phyloP scores from a whole-genome alignment of 1,140 invertebrate species.

The Drosophila ohnishii region DNA sequence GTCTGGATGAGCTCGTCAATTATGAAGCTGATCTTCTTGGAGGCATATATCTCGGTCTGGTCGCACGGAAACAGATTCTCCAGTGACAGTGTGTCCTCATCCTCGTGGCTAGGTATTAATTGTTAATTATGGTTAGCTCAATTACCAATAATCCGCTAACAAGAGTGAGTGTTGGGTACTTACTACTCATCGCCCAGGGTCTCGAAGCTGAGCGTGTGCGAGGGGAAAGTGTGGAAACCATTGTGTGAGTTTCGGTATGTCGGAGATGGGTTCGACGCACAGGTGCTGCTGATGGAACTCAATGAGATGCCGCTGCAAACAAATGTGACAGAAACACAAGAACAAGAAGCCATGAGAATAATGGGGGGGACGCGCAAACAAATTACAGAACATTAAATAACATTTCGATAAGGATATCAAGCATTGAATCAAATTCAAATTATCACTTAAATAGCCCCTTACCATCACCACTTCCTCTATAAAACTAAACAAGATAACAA shows the following conservation, averaged over 20 bases:
- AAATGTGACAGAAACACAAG: conserved; percentile 26
- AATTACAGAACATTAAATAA: background rate
- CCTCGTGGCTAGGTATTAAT: conserved; percentile 63
- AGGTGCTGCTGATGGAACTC: conserved; percentile 53
- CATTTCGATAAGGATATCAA: too few species aligned
- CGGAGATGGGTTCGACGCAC: conserved; percentile 54
- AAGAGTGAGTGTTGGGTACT: conserved; percentile 49
- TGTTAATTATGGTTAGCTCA: background rate
- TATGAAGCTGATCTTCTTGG: conserved; percentile 79
- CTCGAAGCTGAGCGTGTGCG: conserved; percentile 72
- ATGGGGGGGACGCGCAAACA: background rate
- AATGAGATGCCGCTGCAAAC: conserved; percentile 74
- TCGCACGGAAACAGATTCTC: conserved; percentile 82
- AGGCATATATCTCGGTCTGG: conserved; percentile 79
- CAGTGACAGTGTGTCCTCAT: conserved; percentile 77
- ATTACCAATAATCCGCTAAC: conserved; percentile 11
- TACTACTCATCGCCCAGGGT: conserved; percentile 81
- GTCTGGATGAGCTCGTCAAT: conserved; percentile 81
- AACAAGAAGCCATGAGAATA: conserved; percentile 32
- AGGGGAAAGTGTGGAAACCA: conserved; percentile 69
- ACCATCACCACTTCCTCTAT: conserved; percentile 20
- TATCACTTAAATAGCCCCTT: background rate
- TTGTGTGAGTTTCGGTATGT: conserved; percentile 58
- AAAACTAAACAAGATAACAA: background rate
- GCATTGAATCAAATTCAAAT: background rate